Conservation (phyloP, 1,140 invertebrate genomes). For the Atta colombica region DNA sequence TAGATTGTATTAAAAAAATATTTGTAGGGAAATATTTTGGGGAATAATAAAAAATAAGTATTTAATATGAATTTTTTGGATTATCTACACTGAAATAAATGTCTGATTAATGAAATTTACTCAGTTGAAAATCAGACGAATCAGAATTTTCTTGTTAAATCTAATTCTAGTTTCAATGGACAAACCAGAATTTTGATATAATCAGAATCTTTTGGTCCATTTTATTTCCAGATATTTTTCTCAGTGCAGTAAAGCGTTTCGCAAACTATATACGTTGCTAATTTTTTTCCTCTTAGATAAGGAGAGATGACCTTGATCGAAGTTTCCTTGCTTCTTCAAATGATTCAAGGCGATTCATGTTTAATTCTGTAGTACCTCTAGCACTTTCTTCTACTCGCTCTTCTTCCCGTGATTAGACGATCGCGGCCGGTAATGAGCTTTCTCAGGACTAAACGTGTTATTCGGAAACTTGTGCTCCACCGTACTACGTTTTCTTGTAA, state of each 20-base stretch:
- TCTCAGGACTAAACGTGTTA: slow-evolving; percentile 73
- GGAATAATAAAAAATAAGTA: neutral
- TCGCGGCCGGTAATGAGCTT: slow-evolving; percentile 74
- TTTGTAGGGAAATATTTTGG: neutral
- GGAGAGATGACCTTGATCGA: neutral
- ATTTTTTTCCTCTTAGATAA: neutral
- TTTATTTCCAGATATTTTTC: too few relatives aligned
- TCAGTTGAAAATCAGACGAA: too few relatives aligned
- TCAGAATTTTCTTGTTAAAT: too few relatives aligned
- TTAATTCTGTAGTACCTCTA: slow-evolving; percentile 70
- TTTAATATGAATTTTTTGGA: neutral
- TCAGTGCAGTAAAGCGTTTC: neutral
- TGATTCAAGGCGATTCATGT: neutral
- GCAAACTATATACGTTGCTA: neutral
- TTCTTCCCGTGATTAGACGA: slow-evolving; percentile 72
- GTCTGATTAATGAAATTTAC: too few relatives aligned
- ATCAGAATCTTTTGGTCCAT: too few relatives aligned
- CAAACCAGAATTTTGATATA: too few relatives aligned
- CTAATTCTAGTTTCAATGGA: too few relatives aligned
- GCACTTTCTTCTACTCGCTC: slow-evolving; percentile 13
- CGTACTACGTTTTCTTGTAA: neutral
- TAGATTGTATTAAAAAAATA: neutral
- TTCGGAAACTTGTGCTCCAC: slow-evolving; percentile 57
- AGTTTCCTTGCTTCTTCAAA: neutral
- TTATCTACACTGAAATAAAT: neutral